Conservation (phyloP, 2,888 invertebrate genomes). For the Ophion costatus region DNA sequence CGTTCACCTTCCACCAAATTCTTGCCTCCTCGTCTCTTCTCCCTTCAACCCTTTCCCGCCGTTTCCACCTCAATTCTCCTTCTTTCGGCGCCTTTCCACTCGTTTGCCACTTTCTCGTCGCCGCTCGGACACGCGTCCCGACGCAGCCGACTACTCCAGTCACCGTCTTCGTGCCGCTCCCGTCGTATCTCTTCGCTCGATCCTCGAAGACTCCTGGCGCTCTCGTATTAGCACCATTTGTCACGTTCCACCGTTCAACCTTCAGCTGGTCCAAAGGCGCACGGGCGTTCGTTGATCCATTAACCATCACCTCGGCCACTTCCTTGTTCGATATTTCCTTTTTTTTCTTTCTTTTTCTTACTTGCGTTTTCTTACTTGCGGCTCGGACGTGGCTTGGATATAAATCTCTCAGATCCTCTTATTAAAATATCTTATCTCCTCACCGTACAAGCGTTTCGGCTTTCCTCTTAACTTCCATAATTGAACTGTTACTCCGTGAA, state of each 20-base stretch:
- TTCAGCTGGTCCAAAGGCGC: slow-evolving; percentile 68
- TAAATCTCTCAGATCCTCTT: slow-evolving; percentile 25
- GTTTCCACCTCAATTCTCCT: slow-evolving; percentile 18
- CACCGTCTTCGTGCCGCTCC: slow-evolving; percentile 69
- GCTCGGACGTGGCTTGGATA: not conserved
- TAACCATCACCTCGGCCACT: slow-evolving; percentile 70
- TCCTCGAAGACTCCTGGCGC: slow-evolving; percentile 57
- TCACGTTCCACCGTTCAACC: slow-evolving; percentile 73
- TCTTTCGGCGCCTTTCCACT: slow-evolving; percentile 44
- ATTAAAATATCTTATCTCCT: slow-evolving; percentile 61
- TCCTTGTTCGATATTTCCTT: slow-evolving; percentile 43
- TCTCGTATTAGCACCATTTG: slow-evolving; percentile 63
- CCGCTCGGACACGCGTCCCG: slow-evolving; percentile 65
- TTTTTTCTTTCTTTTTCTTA: slow-evolving; percentile 20
- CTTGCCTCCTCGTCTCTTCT: slow-evolving; percentile 30
- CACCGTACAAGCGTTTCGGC: slow-evolving; percentile 24
- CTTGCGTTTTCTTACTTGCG: not conserved
- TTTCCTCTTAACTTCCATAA: slow-evolving; percentile 28
- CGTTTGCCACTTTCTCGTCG: slow-evolving; percentile 65
- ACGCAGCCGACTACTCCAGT: slow-evolving; percentile 74
- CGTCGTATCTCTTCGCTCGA: slow-evolving; percentile 67
- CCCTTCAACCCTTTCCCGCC: slow-evolving; percentile 36
- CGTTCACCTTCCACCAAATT: slow-evolving; percentile 61
- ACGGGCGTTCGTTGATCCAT: slow-evolving; percentile 68
- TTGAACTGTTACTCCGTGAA: slow-evolving; percentile 14